Evolutionary conservation across 2,888 invertebrate species (phyloP), one percentile per base, ranked within the genome.

Genomic region (Luffia ferchaultella): DNA sequence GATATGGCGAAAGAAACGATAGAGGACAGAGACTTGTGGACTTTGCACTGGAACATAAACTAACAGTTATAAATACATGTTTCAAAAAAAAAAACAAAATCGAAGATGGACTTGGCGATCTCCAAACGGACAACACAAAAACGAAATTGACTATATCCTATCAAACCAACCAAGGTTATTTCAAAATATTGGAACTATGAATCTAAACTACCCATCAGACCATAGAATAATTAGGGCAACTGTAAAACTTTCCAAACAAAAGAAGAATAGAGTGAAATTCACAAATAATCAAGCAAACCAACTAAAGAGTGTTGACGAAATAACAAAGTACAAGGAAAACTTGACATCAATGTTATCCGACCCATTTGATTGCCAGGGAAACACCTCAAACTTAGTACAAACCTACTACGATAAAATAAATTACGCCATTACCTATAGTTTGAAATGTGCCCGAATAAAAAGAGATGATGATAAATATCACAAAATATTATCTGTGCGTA

Each of bases 1-100:
- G 52, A 2, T 52, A 52, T 15, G 52, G 54, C 5, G 45, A 46
- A n/a, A 51, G 51, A 41, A 54, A 50, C 30, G 16, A 42, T 5
- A 50, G 54, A 48, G 52, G 51, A 1, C 47, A 54, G 18, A 42
- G 18, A 45, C 20, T 54, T 9, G 49, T 54, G 2, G 20, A 52
- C 2, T 54, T 45, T n/a, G 51, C 50, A 2, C n/a, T 17, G 1
- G 52, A 54, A 47, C 45, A 56, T 15, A 20, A 48, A 17, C 18
- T 52, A 2, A 16, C 41, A 2, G 49, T 52, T 16, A 16, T 48
- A 20, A 48, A 49, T 2, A 52, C 42, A 15, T 20, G 12, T 19
- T 49, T 20, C 20, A 41, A 48, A 19, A 20, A n/a, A n/a, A n/a
- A 46, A 50, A 30, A 30, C 30, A 42, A 46, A 46, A 46, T 7